Base-by-base conservation (phyloP, 2,113 vertebrate genomes). In the Pomatorhinus ruficollis region DNA sequence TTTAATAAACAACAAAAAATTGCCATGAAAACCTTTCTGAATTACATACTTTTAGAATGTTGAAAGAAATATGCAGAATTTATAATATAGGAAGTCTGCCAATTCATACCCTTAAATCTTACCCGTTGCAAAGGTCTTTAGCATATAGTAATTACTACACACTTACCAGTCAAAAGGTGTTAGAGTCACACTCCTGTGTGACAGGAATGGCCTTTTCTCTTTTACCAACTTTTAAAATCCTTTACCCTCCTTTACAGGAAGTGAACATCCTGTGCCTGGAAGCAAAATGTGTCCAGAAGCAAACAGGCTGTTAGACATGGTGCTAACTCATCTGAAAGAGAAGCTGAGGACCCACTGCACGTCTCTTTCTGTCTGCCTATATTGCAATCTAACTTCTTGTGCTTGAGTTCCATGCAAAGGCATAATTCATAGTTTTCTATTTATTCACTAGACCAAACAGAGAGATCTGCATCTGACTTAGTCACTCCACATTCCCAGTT, bases 11-110 rank as follows among this genome's bases (percentile, higher is more conserved):
- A 17, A 44, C 30, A 21, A 3, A n/a, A 50, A 50, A 71, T 10
- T 3, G 0, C 1, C 2, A 20, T n/a, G 23, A 56, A 81, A 70
- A 4, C 4, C 3, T 45, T 63, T 10, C 45, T 28, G 12, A 49
- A 49, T 31, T 49, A 24, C 9, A 3, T 21, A 35, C 30, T 74
- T 54, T 52, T 33, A 35, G 11, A 37, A 23, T 24, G 1, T 40
- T 56, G 22, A 49, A 85, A 65, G 9, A 57, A 54, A 63, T 2
- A 7, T 23, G 8, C 12, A 54, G 11, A 52, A 83, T 22, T 69
- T 49, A 12, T 28, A 15, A 31, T 31, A 40, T 3, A 56, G 6
- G 11, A 81, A 63, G 3, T 18, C 9, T 60, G 16, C 4, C 4
- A 15, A 9, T 49, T 8, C 15, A 30, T 45, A 50, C 0, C 1